phyloP scores from a whole-genome alignment of 2,113 vertebrate species.

The Crotophaga sulcirostris region DNA sequence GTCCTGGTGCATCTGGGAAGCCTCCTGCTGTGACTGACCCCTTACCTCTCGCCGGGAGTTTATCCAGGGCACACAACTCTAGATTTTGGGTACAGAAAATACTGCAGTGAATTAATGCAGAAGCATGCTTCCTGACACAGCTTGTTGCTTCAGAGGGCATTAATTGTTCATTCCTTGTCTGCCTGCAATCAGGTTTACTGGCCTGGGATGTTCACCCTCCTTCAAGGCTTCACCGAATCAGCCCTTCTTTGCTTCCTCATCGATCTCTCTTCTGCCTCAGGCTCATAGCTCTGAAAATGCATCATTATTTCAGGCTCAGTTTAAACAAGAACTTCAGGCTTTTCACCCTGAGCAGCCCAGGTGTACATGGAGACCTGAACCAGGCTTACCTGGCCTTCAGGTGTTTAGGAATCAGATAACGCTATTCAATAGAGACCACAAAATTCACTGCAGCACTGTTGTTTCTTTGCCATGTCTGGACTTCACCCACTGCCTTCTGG shows the following conservation, averaged over 20 bases:
- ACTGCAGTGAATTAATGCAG: neutral
- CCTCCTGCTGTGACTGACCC: neutral
- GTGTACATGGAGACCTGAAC: neutral
- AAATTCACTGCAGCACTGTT: neutral
- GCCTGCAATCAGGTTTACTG: neutral
- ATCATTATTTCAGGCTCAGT: neutral
- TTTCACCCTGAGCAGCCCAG: neutral
- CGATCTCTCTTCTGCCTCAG: neutral
- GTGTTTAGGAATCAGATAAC: fast-evolving
- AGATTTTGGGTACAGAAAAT: neutral
- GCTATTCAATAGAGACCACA: neutral
- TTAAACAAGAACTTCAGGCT: neutral
- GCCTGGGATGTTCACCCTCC: neutral
- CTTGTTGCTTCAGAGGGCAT: neutral
- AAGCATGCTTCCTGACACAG: neutral
- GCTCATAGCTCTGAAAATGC: neutral
- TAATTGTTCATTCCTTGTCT: neutral
- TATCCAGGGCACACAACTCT: neutral
- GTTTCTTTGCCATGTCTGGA: neutral
- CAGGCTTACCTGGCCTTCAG: fast-evolving
- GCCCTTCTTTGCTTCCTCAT: neutral
- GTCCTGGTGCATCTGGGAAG: neutral
- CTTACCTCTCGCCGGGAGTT: neutral
- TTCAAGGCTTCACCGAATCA: neutral
- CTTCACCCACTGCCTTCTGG: neutral